Evolutionary conservation across 1,140 invertebrate species (phyloP), one percentile per base, ranked within the genome.

Genomic region (Aphis gossypii): DNA sequence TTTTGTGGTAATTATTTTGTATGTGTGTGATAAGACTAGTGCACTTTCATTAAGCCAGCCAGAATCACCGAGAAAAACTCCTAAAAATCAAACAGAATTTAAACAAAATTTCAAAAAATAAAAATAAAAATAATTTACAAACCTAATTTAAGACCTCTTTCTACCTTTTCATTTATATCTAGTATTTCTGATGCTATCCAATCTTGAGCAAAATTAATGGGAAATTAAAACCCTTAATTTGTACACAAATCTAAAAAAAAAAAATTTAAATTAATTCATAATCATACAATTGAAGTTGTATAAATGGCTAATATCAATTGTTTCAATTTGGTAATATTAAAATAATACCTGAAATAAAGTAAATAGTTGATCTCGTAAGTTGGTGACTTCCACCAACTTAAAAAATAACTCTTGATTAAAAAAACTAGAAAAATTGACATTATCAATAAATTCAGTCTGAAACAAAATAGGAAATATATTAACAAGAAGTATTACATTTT

Each of bases 61-160:
- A 38, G 97, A 97, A 94, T 98, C 98, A 94, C 97, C 97, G 1
- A 98, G 96, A 95, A 99, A 98, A 92, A 96, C 96, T 94, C 97
- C 96, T 96, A 94, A 11, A 9, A 11, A 46, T 46, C 11, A 46
- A 46, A 11, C 46, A 11, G 9, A 1, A 46, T 46, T 46, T 11
- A 11, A 46, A 46, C 11, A 46, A 8, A 46, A 9, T 46, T 46
- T 46, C 46, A 46, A 51, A 88, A 88, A 14, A 41, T 30, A 44
- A 41, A n/a, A 90, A 56, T 21, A 23, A 90, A 38, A 9, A 44
- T 3, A 60, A 35, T 76, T 44, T 30, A 92, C 90, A 30, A 48
- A 92, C 90, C 90, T 48, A 92, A 68, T 82, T 48, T 44, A 6
- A 92, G 60, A n/a, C 90, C 60, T 82, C 82, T 41, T n/a, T 92